Conservation (phyloP, 2,888 invertebrate genomes). For the Blastobasis lacticolella region DNA sequence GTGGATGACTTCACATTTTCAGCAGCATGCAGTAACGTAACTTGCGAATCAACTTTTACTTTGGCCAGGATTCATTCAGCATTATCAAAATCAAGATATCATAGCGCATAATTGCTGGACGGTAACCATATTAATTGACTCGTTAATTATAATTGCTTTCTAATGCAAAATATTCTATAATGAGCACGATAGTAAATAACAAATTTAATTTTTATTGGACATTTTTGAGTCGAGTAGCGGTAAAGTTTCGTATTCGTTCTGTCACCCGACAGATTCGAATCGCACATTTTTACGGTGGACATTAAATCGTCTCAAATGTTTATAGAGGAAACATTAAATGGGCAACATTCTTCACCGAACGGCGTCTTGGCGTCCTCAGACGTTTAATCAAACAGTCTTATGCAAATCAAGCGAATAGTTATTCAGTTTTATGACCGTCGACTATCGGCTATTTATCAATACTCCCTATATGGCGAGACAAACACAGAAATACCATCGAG, state of each 20-base stretch:
- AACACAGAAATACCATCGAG: conserved; percentile 38
- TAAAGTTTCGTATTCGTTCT: conserved; percentile 41
- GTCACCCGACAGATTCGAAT: conserved; percentile 39
- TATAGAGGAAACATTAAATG: conserved; percentile 51
- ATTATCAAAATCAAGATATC: too few relatives aligned
- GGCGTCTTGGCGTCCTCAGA: conserved; percentile 38
- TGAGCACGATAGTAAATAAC: conserved; percentile 42
- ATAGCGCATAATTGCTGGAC: neutral
- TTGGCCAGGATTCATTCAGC: too few relatives aligned
- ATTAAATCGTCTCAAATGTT: conserved; percentile 40
- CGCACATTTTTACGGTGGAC: conserved; percentile 36
- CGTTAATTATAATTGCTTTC: conserved; percentile 33
- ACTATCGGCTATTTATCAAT: conserved; percentile 47
- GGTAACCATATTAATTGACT: conserved; percentile 27
- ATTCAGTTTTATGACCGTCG: conserved; percentile 49
- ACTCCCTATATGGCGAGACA: conserved; percentile 38
- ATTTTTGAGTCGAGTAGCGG: conserved; percentile 50
- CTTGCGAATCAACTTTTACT: too few relatives aligned
- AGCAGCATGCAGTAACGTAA: too few relatives aligned
- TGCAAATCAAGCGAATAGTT: conserved; percentile 56
- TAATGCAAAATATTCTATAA: conserved; percentile 35
- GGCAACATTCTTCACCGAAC: conserved; percentile 42
- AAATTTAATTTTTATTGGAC: conserved; percentile 50
- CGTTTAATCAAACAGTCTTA: conserved; percentile 51
- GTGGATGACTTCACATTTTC: too few relatives aligned